Evolutionary conservation across 2,113 vertebrate species (phyloP).

Genomic region (Rhynchopsitta pachyrhyncha): DNA sequence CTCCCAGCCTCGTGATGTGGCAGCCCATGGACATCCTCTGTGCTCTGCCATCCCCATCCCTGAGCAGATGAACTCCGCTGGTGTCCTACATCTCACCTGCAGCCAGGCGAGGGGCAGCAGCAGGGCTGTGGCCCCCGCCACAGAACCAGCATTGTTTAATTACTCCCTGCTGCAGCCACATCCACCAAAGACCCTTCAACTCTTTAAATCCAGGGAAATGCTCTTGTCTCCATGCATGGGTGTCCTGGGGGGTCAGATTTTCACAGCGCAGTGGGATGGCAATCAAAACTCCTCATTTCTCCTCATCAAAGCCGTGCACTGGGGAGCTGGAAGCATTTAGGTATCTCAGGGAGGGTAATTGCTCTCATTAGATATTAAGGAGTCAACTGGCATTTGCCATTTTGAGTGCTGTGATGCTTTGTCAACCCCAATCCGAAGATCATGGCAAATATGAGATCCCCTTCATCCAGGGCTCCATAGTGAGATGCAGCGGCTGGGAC

Average conservation of each 20-base stretch:
- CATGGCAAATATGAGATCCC: accelerated
- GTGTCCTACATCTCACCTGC: background rate
- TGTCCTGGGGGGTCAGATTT: background rate
- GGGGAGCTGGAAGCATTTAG: background rate
- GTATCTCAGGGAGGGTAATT: accelerated
- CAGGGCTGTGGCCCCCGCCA: background rate
- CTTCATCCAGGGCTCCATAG: background rate
- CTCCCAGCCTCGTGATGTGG: accelerated
- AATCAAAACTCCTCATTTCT: background rate
- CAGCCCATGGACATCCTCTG: background rate
- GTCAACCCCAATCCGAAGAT: accelerated
- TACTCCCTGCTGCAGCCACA: background rate
- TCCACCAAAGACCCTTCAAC: background rate
- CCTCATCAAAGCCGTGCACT: background rate
- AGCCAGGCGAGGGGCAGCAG: background rate
- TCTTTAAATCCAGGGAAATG: background rate
- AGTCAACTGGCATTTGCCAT: background rate
- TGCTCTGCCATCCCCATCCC: background rate
- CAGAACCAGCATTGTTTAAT: background rate
- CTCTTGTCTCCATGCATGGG: accelerated
- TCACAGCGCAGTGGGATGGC: background rate
- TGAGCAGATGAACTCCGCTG: accelerated
- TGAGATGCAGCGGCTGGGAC: background rate
- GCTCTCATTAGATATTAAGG: background rate
- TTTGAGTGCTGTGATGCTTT: background rate